Evolutionary conservation across 2,888 invertebrate species (phyloP).

Genomic region (Apodemia mormo): DNA sequence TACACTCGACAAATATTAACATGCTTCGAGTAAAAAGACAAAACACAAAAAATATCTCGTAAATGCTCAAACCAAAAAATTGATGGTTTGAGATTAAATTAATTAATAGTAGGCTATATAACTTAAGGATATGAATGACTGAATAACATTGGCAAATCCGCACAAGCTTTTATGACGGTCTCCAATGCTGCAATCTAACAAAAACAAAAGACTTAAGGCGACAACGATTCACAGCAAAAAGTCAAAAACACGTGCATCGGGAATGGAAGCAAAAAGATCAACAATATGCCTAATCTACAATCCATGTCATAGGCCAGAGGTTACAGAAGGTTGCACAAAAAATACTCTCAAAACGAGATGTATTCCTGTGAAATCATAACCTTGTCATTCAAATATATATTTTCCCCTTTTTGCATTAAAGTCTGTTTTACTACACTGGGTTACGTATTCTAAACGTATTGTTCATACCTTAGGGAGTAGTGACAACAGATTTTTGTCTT

Average conservation of each 20-base stretch:
- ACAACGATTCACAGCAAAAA: conserved; percentile 57
- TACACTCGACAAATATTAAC: too few species aligned
- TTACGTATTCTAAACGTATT: conserved; percentile 62
- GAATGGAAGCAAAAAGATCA: conserved; percentile 76
- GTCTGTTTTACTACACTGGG: conserved; percentile 41
- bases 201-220: conserved; percentile 64
- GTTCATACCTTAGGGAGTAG: conserved; percentile 78
- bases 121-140: neutral
- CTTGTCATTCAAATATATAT: conserved; percentile 43
- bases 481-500: conserved; percentile 79
- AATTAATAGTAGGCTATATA: neutral
- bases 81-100: too few species aligned
- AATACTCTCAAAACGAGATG: conserved; percentile 64
- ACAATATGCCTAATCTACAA: conserved; percentile 81
- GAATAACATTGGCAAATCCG: conserved; percentile 53
- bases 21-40: too few species aligned
- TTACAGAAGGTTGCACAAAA: conserved; percentile 79
- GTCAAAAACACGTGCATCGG: conserved; percentile 70
- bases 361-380: conserved; percentile 60
- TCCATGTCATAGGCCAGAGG: conserved; percentile 81
- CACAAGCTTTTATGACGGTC: conserved; percentile 55
- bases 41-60: too few species aligned
- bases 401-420: neutral
- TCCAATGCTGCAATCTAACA: conserved; percentile 40
- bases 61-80: too few species aligned